Base-by-base conservation (phyloP, 2,888 invertebrate species). In the Schizotus pectinicornis region DNA sequence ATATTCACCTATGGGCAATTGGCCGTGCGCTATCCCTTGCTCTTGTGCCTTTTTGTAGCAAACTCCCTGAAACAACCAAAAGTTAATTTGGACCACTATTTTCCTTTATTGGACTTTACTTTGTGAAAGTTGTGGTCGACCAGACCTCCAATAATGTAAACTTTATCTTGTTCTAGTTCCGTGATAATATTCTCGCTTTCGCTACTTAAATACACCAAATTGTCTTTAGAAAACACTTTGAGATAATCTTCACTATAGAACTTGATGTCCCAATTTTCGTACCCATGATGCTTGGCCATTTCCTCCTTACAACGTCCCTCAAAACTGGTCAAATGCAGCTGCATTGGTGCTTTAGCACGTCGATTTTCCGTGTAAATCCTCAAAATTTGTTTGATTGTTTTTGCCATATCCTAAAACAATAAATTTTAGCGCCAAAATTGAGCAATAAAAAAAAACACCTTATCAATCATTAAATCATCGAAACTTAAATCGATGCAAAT, bases 41-140 rank as follows among this genome's bases (percentile, higher is more conserved):
- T 91, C 86, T 35, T 83, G 75, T 1, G 99, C 98, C 69, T 92
- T 83, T 66, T 87, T 86, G 76, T 91, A 87, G 75, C 97, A 97
- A 9, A 93, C 80, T 1, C 96, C 96, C 89, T 93, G 78, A 61
- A 82, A 80, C 34, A 46, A 41, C 14, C 11, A 57, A 43, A 11
- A 49, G 1, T 47, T 12, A 37, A 11, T 31, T 55, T 39, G 14
- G 9, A 35, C n/a, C 3, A 38, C 30, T 33, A 12, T 45, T 54
- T 32, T 34, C 6, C 7, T 6, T 53, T 46, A 1, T 54, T 49
- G 6, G 61, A 3, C 5, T 62, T 68, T 76, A 88, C 92, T 84
- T 98, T 98, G 67, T 96, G 91, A 68, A 90, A 86, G 81, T 99
- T 99, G 77, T 99, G 98, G 81, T 99, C 99, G 0, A 99, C 96